phyloP scores from a whole-genome alignment of 2,888 invertebrate species.

The Eulithis testata region DNA sequence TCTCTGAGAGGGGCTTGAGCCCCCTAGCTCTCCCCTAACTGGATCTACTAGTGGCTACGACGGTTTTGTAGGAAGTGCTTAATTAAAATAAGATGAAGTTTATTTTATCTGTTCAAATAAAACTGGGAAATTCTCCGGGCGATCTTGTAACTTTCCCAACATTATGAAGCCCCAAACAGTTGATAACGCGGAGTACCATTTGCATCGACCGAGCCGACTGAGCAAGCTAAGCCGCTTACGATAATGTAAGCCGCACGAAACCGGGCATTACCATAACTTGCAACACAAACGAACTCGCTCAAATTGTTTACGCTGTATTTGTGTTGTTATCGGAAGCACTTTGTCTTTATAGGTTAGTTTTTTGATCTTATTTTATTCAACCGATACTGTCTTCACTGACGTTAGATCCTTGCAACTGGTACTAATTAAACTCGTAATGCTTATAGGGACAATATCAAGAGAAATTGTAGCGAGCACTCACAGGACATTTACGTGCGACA shows the following conservation, averaged over 20 bases:
- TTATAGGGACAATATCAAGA: too few relatives aligned
- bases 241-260: constrained; percentile 58
- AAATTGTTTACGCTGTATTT: constrained; percentile 45
- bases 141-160: not conserved
- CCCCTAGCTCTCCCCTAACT: too few relatives aligned
- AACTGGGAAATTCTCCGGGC: not conserved
- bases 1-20: too few relatives aligned
- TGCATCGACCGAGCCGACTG: constrained; percentile 48
- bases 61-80: too few relatives aligned
- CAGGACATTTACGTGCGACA: too few relatives aligned
- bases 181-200: constrained; percentile 44
- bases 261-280: constrained; percentile 58
- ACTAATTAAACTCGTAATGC: too few relatives aligned
- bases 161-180: constrained; percentile 25
- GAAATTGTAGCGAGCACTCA: too few relatives aligned
- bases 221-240: constrained; percentile 54
- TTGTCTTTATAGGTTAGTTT: not conserved
- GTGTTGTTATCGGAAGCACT: constrained; percentile 12
- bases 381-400: too few relatives aligned
- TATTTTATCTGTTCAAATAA: not conserved
- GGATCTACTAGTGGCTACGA: too few relatives aligned
- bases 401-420: too few relatives aligned
- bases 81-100: too few relatives aligned
- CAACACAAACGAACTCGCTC: constrained; percentile 34
- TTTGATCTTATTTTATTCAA: too few relatives aligned